phyloP scores from a whole-genome alignment of 2,113 vertebrate genomes.

The Lichenostomus cassidix region DNA sequence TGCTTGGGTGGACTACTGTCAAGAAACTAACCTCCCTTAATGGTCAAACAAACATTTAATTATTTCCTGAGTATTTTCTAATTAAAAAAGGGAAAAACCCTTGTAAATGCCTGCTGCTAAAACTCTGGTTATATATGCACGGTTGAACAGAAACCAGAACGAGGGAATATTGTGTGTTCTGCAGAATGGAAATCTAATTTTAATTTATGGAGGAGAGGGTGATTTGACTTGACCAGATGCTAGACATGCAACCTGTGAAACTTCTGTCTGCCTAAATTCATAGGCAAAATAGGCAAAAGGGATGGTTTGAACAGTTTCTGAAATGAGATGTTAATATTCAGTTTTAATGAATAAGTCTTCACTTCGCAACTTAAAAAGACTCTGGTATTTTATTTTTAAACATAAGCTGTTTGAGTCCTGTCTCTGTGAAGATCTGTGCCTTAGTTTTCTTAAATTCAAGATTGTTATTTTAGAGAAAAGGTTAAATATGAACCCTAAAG shows the following conservation, averaged over 20 bases:
- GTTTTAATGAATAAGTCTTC: constrained; percentile 31
- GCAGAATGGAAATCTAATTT: constrained; percentile 39
- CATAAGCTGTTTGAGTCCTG: constrained; percentile 20
- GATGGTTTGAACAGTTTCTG: constrained; percentile 30
- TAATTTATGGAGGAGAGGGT: constrained; percentile 46
- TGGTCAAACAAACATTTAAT: background rate
- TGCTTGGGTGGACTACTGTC: background rate
- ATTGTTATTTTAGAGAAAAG: constrained; percentile 6
- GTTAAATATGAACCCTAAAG: background rate
- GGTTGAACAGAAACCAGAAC: background rate
- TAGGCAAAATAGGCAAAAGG: constrained; percentile 53
- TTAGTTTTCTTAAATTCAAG: constrained; percentile 24
- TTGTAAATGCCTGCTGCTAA: background rate
- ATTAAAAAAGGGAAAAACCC: background rate
- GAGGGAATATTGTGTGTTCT: constrained; percentile 30
- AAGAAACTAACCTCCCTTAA: background rate
- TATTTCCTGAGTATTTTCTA: background rate
- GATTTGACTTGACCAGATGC: constrained; percentile 57
- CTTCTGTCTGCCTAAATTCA: constrained; percentile 47
- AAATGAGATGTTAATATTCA: constrained; percentile 59
- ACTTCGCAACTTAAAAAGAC: constrained; percentile 26
- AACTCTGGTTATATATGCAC: background rate
- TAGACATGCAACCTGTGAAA: constrained; percentile 59
- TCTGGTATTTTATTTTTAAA: constrained; percentile 49
- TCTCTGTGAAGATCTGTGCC: constrained; percentile 2